Conservation (phyloP, 1,140 invertebrate species). For the Brachionus sp. region DNA sequence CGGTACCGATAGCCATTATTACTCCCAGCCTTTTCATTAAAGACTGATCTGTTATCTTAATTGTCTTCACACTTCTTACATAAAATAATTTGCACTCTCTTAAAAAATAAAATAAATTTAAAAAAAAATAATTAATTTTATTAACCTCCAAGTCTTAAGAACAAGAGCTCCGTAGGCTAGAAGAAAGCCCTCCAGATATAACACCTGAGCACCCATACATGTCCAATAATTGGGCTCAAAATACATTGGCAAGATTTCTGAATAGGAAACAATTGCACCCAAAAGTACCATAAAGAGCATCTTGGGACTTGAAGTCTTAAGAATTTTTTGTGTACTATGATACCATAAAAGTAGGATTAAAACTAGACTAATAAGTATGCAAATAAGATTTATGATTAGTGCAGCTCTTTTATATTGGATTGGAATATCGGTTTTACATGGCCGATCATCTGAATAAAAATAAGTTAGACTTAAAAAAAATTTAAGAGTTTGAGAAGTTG, state of each 20-base stretch:
- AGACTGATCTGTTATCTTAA: conserved; percentile 12
- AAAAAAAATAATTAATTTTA: neutral
- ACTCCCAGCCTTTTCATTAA: conserved; percentile 19
- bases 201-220: conserved; percentile 17
- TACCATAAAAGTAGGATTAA: neutral
- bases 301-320: conserved; percentile 31
- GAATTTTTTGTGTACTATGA: conserved; percentile 14
- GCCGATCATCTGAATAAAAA: conserved; percentile 15
- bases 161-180: conserved; percentile 44
- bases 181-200: conserved; percentile 34
- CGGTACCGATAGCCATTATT: neutral
- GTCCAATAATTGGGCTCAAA: conserved; percentile 31
- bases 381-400: conserved; percentile 15
- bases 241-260: conserved; percentile 35
- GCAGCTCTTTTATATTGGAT: conserved; percentile 35
- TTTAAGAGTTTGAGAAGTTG: too few relatives aligned
- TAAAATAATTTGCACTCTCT: conserved; percentile 46
- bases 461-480: neutral
- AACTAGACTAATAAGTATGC: conserved; percentile 14
- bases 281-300: conserved; percentile 39
- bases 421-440: conserved; percentile 27
- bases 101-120: neutral
- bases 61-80: conserved; percentile 41
- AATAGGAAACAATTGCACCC: conserved; percentile 44
- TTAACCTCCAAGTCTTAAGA: conserved; percentile 40